These are phyloP conservation scores for Tauraco erythrolophus DNA, from an alignment of 2,113 vertebrate species.

Conservation along the genomic window DNA sequence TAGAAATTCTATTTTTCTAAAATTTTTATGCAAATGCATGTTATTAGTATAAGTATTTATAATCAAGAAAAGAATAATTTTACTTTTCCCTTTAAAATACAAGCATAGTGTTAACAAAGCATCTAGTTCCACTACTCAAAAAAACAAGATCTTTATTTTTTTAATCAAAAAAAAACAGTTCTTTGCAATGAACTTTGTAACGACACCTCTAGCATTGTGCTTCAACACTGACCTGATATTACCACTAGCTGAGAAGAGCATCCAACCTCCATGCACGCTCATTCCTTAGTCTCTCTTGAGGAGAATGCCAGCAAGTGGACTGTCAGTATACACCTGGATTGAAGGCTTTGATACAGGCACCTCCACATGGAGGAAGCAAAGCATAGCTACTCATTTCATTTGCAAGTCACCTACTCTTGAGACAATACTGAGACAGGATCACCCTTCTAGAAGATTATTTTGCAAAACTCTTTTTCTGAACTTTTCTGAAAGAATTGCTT, in stretches of 20 bases:
- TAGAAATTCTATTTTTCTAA: neutral
- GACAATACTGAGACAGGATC: neutral
- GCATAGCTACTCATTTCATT: neutral
- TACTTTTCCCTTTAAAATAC: neutral
- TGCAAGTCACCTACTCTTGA: neutral
- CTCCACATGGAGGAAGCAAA: neutral
- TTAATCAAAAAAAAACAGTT: neutral
- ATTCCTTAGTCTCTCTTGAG: neutral
- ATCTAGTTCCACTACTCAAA: neutral
- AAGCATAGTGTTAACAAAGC: neutral
- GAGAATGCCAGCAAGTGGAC: neutral
- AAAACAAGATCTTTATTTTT: neutral
- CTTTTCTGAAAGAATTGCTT: neutral
- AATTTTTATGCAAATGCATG: neutral
- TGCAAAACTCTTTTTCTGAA: neutral
- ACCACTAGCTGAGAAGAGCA: neutral
- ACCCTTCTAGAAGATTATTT: neutral
- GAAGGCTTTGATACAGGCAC: neutral
- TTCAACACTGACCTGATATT: neutral
- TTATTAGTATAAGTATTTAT: neutral
- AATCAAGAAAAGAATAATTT: neutral
- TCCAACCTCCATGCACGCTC: neutral
- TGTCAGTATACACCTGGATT: rapidly evolving
- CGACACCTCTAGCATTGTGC: rapidly evolving
- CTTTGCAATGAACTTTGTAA: neutral